Evolutionary conservation across 2,888 invertebrate species (phyloP).

Genomic region (Ceriagrion tenellum): DNA sequence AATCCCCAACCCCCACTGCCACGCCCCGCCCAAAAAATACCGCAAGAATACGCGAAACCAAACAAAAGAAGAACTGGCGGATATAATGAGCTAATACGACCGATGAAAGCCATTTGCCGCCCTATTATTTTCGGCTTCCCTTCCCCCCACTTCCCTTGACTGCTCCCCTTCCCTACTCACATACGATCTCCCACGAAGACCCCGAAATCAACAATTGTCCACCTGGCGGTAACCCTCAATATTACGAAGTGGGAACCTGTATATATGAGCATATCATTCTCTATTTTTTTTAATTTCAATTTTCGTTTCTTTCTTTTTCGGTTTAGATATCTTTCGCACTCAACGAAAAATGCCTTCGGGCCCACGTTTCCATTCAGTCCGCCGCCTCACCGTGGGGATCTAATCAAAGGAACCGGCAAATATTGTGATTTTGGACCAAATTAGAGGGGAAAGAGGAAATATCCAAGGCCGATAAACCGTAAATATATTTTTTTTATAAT

Average conservation of each 20-base stretch:
- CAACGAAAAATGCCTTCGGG: neutral
- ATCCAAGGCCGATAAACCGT: too few species aligned
- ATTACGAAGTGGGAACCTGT: neutral
- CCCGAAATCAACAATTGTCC: neutral
- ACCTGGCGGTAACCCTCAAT: neutral
- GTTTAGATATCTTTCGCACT: neutral
- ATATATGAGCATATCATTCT: neutral
- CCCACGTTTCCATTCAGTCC: neutral
- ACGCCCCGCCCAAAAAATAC: neutral
- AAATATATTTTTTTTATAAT: too few species aligned
- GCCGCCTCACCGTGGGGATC: neutral
- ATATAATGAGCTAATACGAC: neutral
- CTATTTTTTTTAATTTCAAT: neutral
- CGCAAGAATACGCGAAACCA: neutral
- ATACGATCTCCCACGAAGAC: neutral
- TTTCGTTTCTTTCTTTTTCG: neutral
- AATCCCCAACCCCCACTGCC: neutral
- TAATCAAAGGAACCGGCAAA: neutral
- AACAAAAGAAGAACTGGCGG: neutral
- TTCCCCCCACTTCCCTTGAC: neutral
- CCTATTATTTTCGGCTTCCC: conserved; percentile 17
- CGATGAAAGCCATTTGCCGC: neutral
- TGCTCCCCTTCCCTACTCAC: neutral
- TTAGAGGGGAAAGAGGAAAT: neutral
- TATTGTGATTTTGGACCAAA: neutral